Evolutionary conservation across 1,140 invertebrate species (phyloP), one percentile per base, ranked within the genome.

Genomic region (Hylaeus volcanicus): DNA sequence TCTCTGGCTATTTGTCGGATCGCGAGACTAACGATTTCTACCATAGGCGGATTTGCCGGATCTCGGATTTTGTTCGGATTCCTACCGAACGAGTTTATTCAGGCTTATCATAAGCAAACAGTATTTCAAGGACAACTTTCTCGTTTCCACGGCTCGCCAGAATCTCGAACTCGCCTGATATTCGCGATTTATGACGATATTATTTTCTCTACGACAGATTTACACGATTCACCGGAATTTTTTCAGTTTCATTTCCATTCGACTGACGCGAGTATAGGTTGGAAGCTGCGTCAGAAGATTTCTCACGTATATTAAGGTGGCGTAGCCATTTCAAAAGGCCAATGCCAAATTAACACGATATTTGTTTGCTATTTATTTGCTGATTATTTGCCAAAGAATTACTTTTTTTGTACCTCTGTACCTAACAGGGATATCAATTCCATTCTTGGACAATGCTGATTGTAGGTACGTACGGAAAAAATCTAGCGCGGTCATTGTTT

Each of bases 71-170:
- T 26, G 51, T 63, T 39, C 58, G 15, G 45, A 74, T 75, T 79
- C 39, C 77, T 60, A 53, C 65, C 73, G 60, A 63, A 79, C 71
- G 39, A 61, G 53, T 66, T 71, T 82, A 79, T 61, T 66, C 41
- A 43, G 72, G 53, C 76, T 86, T 86, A 78, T 82, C 58, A 41
- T 41, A 39, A 81, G 63, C 15, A 61, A 74, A 53, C 41, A 63
- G n/a, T 48, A 12, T 61, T 70, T n/a, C 45, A 61, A 75, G 70
- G 48, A 65, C 74, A 64, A 82, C 65, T 85, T 85, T 72, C 65
- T 75, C 64, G 26, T 60, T 71, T 63, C 14, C 39, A 45, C 39
- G 26, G 8, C 26, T 2, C 2, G 41, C 1, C 41, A 41, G 60
- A 56, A 43, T 41, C 6, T 58, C 15, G 26, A 2, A n/a, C 12